Evolutionary conservation across 2,797 vertebrate species (phyloP), one percentile per base, ranked within the genome.

Genomic region (Synanceia verrucosa): DNA sequence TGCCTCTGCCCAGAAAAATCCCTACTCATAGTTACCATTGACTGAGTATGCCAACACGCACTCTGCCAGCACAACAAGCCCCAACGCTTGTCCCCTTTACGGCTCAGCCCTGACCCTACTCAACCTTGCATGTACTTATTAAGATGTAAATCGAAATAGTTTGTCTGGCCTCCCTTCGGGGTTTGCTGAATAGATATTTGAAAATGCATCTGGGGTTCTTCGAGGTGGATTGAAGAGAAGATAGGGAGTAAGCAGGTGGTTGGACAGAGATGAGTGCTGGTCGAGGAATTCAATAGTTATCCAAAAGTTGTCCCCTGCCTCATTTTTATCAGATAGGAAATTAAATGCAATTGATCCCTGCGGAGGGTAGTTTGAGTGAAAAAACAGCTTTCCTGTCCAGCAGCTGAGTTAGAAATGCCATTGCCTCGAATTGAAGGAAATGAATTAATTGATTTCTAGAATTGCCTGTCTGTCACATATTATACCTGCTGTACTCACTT

Each of bases 1-100:
- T 70, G 48, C 70, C 33, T 86, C 59, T 81, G 78, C 79, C 83
- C 78, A 78, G 72, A 70, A 86, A 87, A 78, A 83, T 78, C 70
- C 76, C 67, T 63, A 61, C 55, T 81, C 48, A 70, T 82, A 72
- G 62, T 79, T 73, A 65, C 65, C 50, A 39, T 37, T 73, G 75
- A 88, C 68, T 43, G n/a, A 44, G 41, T 28, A 56, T 19, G 76
- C 79, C 79, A 87, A 74, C 62, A 63, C 60, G 65, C 29, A 19
- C 69, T 71, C 59, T 47, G 46, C 36, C 51, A 65, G 67, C 63
- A 56, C 57, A 65, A 75, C 64, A 80, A 78, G 57, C 44, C 53
- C 24, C 56, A 24, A 8, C 6, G 12, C 47, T 66, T 16, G 53
- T 76, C 53, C 69, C 63, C 53, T 82, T 61, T 52, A 75, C 23